Evolutionary conservation across 2,113 vertebrate species (phyloP).

Genomic region (Hippocampus comes): DNA sequence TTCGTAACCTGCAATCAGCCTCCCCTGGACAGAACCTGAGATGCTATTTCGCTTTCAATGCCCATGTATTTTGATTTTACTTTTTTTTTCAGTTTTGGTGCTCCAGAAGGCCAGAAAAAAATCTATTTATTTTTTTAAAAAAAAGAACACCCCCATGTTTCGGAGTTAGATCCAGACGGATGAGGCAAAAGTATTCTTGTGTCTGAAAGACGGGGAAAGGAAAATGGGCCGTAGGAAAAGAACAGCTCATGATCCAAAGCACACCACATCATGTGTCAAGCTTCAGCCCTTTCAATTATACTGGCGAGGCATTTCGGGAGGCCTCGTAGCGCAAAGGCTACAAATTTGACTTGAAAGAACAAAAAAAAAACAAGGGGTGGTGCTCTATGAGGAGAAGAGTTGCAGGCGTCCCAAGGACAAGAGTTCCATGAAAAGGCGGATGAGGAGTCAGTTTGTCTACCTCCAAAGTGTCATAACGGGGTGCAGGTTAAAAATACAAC

Average conservation of each 20-base stretch:
- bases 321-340: not conserved
- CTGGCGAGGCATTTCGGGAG: not conserved
- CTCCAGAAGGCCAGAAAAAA: too few species aligned
- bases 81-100: too few species aligned
- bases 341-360: not conserved
- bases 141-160: not conserved
- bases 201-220: not conserved
- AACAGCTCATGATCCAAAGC: not conserved
- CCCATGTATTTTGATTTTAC: too few species aligned
- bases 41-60: not conserved
- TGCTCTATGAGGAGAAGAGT: not conserved
- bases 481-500: too few species aligned
- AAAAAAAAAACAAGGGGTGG: not conserved
- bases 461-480: not conserved
- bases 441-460: not conserved
- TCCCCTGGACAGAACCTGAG: slow-evolving; percentile 19
- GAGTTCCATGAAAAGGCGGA: not conserved
- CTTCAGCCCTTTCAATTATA: not conserved
- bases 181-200: not conserved
- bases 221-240: too few species aligned
- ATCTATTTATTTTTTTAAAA: not conserved
- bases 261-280: not conserved
- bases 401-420: not conserved
- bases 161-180: not conserved
- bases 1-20: slow-evolving; percentile 20